Evolutionary conservation across 2,888 invertebrate genomes (phyloP).

Genomic region (Opisthograptis luteolata): DNA sequence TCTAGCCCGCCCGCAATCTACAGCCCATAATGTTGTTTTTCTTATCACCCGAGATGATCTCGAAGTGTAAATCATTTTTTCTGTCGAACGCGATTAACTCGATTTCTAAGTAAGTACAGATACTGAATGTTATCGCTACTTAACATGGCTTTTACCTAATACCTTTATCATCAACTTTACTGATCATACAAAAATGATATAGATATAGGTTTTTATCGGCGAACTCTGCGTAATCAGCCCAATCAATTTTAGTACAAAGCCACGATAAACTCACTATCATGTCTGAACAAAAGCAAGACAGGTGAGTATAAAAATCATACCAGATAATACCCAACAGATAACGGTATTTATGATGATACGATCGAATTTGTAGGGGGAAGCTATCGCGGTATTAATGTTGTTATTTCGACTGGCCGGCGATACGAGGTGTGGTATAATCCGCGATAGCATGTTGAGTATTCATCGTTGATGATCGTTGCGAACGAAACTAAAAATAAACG

Average conservation of each 20-base stretch:
- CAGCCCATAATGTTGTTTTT: conserved; percentile 22
- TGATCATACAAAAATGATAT: conserved; percentile 63
- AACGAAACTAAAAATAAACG: conserved; percentile 62
- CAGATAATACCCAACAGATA: conserved; percentile 50
- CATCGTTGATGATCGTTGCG: conserved; percentile 49
- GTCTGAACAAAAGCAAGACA: conserved; percentile 59
- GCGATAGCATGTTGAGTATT: conserved; percentile 49
- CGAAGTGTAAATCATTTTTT: conserved; percentile 45
- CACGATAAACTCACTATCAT: conserved; percentile 61
- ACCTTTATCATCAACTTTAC: conserved; percentile 59
- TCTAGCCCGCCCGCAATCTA: too few species aligned
- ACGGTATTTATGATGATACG: conserved; percentile 50
- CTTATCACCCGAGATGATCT: conserved; percentile 39
- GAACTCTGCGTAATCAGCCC: conserved; percentile 61
- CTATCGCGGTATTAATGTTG: conserved; percentile 54
- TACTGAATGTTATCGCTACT: conserved; percentile 37
- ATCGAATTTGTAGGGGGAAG: conserved; percentile 51
- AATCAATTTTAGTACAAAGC: conserved; percentile 72
- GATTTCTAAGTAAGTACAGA: conserved; percentile 40
- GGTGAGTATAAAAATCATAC: conserved; percentile 57
- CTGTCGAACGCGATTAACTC: conserved; percentile 47
- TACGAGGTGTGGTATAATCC: conserved; percentile 51
- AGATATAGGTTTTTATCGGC: conserved; percentile 51
- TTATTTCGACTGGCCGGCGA: conserved; percentile 56
- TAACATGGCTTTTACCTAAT: conserved; percentile 55